Conservation (phyloP, 2,113 vertebrate genomes). For the Orycteropus afer region DNA sequence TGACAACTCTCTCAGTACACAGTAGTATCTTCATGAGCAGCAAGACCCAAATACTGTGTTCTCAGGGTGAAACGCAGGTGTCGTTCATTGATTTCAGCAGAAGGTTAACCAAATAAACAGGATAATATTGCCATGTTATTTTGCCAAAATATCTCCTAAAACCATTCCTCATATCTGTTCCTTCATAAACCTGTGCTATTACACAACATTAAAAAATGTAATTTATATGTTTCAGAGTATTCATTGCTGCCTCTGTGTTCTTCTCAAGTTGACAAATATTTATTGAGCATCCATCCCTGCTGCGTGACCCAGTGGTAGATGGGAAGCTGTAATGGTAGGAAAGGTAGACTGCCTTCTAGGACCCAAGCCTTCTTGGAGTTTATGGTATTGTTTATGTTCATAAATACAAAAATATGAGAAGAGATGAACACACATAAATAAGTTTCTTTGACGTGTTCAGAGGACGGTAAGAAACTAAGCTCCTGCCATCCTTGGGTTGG, state of each 20-base stretch:
- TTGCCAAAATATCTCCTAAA: slow-evolving; percentile 19
- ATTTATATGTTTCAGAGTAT: not conserved
- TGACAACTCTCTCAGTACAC: slow-evolving; percentile 38
- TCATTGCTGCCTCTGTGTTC: not conserved
- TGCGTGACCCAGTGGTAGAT: not conserved
- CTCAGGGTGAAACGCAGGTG: not conserved
- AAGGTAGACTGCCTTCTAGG: not conserved
- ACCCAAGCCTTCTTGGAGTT: not conserved
- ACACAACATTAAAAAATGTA: not conserved
- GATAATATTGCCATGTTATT: not conserved
- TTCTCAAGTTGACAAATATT: not conserved
- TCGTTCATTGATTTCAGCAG: not conserved
- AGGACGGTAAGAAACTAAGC: not conserved
- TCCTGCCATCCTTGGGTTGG: not conserved
- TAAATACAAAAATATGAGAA: not conserved
- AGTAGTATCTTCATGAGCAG: slow-evolving; percentile 48
- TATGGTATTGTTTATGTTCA: not conserved
- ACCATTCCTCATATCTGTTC: not conserved
- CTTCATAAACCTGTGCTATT: not conserved
- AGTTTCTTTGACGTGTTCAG: not conserved
- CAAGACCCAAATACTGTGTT: not conserved
- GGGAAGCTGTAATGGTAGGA: not conserved
- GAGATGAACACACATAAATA: not conserved
- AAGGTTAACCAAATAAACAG: slow-evolving; percentile 10
- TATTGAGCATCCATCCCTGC: not conserved